A percentile compares a stretch with the other conserved stretches of the same genome.
Evolutionary conservation across 2,797 vertebrate genomes (phyloP).

Genomic region (Macropodus opercularis): DNA sequence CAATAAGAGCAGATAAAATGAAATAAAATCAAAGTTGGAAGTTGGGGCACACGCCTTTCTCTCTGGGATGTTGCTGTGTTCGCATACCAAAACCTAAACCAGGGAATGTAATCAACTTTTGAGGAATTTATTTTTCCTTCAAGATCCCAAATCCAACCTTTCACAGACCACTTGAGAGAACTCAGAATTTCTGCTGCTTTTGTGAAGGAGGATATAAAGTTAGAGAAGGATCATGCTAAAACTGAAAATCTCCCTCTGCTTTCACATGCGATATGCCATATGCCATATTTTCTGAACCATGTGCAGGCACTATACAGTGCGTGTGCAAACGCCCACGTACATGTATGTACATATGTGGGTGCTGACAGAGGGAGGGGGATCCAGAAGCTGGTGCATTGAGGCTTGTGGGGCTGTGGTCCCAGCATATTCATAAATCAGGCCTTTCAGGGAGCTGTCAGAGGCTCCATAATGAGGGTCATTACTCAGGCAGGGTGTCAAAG

Average conservation of each 20-base stretch:
- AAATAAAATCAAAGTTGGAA: constrained; percentile 64
- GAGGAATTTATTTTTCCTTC: constrained; percentile 49
- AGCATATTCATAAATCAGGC: constrained; percentile 99
- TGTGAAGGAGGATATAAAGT: constrained; percentile 16
- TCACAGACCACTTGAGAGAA: constrained; percentile 24
- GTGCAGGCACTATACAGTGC: constrained; percentile 30
- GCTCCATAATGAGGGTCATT: constrained; percentile 99
- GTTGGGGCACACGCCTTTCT: constrained; percentile 48
- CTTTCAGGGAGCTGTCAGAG: constrained; percentile 98
- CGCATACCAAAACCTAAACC: constrained; percentile 41
- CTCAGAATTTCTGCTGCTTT: constrained; percentile 4
- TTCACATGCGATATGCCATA: constrained; percentile 49
- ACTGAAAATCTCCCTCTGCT: constrained; percentile 23
- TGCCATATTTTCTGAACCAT: constrained; percentile 45
- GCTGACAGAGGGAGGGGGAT: constrained; percentile 66
- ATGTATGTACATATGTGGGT: constrained; percentile 62
- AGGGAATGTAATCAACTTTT: constrained; percentile 49
- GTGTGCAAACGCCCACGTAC: constrained; percentile 66
- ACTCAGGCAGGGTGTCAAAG: constrained; percentile 99
- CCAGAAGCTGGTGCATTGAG: constrained; percentile 59
- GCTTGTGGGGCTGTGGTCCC: constrained; percentile 83
- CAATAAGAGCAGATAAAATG: constrained; percentile 67
- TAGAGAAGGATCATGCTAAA: constrained; percentile 3
- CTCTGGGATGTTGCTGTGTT: constrained; percentile 45
- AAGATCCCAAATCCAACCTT: constrained; percentile 58